Evolutionary conservation across 1,140 invertebrate genomes (phyloP), one percentile per base, ranked within the genome.

Genomic region (Drosophila guanche): DNA sequence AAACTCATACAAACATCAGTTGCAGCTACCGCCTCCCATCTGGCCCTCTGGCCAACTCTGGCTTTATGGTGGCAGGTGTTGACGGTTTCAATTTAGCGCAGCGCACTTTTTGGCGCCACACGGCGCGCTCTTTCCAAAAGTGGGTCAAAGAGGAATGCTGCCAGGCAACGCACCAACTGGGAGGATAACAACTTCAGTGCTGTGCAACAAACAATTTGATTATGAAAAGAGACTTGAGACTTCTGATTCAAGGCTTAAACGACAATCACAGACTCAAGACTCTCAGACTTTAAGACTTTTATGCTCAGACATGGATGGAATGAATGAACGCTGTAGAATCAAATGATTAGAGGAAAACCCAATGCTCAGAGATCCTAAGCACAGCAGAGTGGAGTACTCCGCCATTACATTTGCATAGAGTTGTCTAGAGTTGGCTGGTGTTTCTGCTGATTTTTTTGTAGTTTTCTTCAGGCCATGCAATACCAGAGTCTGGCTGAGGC

Each of bases 71-170:
- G 42, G 52, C 41, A 55, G 47, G 20, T 42, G 7, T 37, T 43
- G 29, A 42, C 8, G 29, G 45, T 22, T 76, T 55, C 7, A 73
- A 70, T 70, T 56, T 56, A 70, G 41, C 60, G 41, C 40, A 46
- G 33, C 50, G 33, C 46, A 27, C 22, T 51, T 65, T 70, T 78
- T 48, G 54, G 37, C 43, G 23, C 22, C 7, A 42, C 14, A 16
- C 12, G 40, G 45, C 27, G 14, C 51, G 45, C 14, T 20, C 14
- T 20, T 10, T 4, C 6, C 4, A 40, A 29, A 37, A 53, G 59
- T 70, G 60, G 60, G 67, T 77, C 67, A 71, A 71, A 52, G 33
- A 16, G 45, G 12, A 41, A 23, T 5, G 43, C 23, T 63, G 33
- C 59, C 45, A 12, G 16, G 43, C 43, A 37, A 33, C 29, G 29